Evolutionary conservation across 2,888 invertebrate genomes (phyloP).

Genomic region (Lagria hirta): DNA sequence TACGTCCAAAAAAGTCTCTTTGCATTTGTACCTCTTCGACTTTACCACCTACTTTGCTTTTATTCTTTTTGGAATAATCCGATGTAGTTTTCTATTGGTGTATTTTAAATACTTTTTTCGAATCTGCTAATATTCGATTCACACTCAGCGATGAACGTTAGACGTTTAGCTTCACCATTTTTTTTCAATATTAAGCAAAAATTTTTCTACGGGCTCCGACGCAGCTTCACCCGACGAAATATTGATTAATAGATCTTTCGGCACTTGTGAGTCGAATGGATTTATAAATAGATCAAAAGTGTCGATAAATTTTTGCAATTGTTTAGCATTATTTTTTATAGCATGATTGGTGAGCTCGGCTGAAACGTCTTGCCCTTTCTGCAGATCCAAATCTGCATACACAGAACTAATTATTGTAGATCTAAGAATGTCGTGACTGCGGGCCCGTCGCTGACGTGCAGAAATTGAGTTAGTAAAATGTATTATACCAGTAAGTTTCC

Average conservation of each 20-base stretch:
- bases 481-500: slow-evolving; percentile 25
- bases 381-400: slow-evolving; percentile 13
- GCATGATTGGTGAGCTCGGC: background rate
- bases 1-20: slow-evolving; percentile 36
- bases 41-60: slow-evolving; percentile 34
- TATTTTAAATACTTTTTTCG: slow-evolving; percentile 34
- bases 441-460: slow-evolving; percentile 39
- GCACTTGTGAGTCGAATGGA: slow-evolving; percentile 10
- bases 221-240: slow-evolving; percentile 9
- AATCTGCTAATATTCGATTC: slow-evolving; percentile 31
- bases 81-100: slow-evolving; percentile 31
- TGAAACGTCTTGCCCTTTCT: background rate
- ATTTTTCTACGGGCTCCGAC: slow-evolving; percentile 17
- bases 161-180: slow-evolving; percentile 29
- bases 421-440: slow-evolving; percentile 17
- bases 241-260: slow-evolving; percentile 12
- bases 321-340: slow-evolving; percentile 11
- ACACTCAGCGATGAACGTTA: slow-evolving; percentile 37
- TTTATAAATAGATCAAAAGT: slow-evolving; percentile 19
- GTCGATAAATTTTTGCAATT: slow-evolving; percentile 17
- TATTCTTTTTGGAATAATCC: slow-evolving; percentile 17
- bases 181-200: slow-evolving; percentile 5
- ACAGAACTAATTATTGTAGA: slow-evolving; percentile 13
- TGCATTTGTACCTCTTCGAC: slow-evolving; percentile 34
- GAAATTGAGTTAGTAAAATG: slow-evolving; percentile 28